phyloP scores from a whole-genome alignment of 2,888 invertebrate species.

The Isotomurus palustris region DNA sequence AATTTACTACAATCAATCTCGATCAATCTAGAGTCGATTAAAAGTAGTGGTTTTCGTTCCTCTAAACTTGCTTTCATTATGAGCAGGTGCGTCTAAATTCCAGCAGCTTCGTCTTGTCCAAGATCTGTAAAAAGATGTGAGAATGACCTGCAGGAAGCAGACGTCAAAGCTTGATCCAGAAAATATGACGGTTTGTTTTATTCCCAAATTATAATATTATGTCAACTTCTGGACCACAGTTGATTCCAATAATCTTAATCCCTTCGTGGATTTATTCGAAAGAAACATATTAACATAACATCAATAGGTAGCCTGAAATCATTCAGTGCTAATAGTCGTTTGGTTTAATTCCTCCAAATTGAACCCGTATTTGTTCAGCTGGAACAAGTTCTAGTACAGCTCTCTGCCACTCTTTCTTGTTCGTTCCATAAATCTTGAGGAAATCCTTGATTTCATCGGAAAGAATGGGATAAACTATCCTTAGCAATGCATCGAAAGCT shows the following conservation, averaged over 20 bases:
- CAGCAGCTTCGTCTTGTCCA: no score
- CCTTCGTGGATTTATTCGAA: neutral
- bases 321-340: neutral
- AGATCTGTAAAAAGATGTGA: no score
- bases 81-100: no score
- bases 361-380: neutral
- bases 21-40: no score
- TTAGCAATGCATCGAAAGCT: neutral
- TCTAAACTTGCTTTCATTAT: no score
- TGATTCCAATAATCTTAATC: neutral
- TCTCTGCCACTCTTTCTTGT: neutral
- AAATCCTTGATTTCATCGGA: neutral
- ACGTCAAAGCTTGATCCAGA: no score
- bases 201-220: no score
- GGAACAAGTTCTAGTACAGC: neutral
- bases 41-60: no score
- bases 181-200: no score
- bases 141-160: no score
- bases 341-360: slow-evolving; percentile 4
- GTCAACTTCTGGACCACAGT: no score
- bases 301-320: neutral
- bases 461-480: neutral
- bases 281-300: neutral
- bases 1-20: no score
- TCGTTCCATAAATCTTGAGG: neutral